A percentile compares a stretch with the other conserved stretches of the same genome.
Evolutionary conservation across 2,113 vertebrate genomes (phyloP).

Genomic region (Sorex fumeus): DNA sequence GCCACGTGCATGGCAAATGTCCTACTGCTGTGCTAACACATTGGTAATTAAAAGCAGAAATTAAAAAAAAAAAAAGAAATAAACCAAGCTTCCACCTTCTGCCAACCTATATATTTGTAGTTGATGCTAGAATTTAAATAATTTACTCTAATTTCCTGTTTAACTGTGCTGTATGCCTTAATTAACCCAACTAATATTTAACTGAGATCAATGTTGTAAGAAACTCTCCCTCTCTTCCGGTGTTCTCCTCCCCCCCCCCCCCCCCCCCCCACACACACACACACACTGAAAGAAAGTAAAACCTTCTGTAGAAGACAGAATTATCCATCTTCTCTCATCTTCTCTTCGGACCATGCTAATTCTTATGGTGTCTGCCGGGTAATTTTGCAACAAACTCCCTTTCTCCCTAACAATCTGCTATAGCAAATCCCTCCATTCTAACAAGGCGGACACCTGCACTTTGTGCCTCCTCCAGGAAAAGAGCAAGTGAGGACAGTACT

Average conservation of each 20-base stretch:
- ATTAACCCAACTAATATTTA: slow-evolving; percentile 19
- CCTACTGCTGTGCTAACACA: too few species aligned
- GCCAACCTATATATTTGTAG: neutral
- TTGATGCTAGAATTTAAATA: slow-evolving; percentile 29
- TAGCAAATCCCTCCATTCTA: slow-evolving; percentile 88
- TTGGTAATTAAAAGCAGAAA: slow-evolving; percentile 33
- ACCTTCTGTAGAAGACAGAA: slow-evolving; percentile 44
- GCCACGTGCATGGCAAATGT: too few species aligned
- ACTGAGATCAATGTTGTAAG: neutral
- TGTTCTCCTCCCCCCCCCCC: too few species aligned
- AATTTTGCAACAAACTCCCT: slow-evolving; percentile 77
- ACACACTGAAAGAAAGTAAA: slow-evolving; percentile 53
- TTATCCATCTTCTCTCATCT: slow-evolving; percentile 74
- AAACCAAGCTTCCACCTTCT: neutral
- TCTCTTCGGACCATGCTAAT: slow-evolving; percentile 81
- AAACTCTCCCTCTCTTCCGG: neutral
- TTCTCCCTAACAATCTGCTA: slow-evolving; percentile 89
- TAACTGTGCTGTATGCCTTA: neutral
- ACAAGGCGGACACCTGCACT: slow-evolving; percentile 83
- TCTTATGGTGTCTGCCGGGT: slow-evolving; percentile 82
- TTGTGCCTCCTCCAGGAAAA: slow-evolving; percentile 83
- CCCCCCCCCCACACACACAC: neutral
- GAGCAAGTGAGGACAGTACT: slow-evolving; percentile 86
- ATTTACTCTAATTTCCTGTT: slow-evolving; percentile 53
- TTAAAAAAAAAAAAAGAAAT: neutral